These are phyloP conservation scores for Hydrotaea diabolus DNA, from an alignment of 2,888 invertebrate genomes.

Conservation along the genomic window DNA sequence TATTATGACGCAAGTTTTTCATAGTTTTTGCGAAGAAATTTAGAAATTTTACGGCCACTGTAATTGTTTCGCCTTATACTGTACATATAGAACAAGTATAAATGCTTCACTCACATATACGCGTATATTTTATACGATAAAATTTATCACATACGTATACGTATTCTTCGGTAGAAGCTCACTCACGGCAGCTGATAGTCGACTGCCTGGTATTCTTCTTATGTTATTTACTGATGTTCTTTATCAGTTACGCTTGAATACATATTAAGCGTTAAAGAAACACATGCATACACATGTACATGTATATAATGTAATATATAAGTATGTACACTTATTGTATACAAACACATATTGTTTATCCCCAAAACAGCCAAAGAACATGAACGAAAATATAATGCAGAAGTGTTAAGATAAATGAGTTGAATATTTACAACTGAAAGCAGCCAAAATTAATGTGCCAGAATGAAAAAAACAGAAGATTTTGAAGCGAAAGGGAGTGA, in stretches of 20 bases:
- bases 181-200: neutral
- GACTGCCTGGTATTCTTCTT: conserved; percentile 18
- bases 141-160: conserved; percentile 1
- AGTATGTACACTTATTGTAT: neutral
- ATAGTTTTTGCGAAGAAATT: no score
- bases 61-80: neutral
- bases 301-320: neutral
- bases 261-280: conserved; percentile 49
- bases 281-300: neutral
- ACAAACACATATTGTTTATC: neutral
- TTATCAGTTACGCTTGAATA: conserved; percentile 67
- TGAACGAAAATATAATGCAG: conserved; percentile 31
- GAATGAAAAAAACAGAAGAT: conserved; percentile 16
- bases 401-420: conserved; percentile 58
- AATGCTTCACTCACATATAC: neutral
- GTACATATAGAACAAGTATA: conserved; percentile 12
- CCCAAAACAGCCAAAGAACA: conserved; percentile 11
- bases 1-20: no score
- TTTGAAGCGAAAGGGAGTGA: neutral
- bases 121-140: conserved; percentile 26
- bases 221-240: conserved; percentile 62
- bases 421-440: conserved; percentile 47
- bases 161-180: neutral
- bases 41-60: no score
- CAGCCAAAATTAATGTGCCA: conserved; percentile 46